Evolutionary conservation across 2,797 vertebrate genomes (phyloP), one percentile per base, ranked within the genome.

Genomic region (Poeciliopsis gracilis): DNA sequence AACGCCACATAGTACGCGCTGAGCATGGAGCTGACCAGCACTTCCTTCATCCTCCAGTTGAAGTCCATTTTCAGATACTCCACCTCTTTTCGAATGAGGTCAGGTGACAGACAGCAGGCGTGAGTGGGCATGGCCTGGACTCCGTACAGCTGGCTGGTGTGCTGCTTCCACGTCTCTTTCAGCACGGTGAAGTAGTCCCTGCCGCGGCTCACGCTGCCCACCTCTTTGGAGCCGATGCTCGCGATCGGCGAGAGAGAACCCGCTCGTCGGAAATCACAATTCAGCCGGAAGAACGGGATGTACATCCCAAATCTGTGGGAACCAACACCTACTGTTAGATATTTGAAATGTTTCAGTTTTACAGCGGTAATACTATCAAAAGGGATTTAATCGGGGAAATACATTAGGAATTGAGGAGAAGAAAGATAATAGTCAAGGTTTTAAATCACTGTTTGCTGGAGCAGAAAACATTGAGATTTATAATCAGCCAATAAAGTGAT

Each of bases 1-100:
- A 99, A 99, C 76, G 98, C 98, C 92, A 99, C 96, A 0, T 99
- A 99, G 91, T 99, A 99, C 77, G 98, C 98, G 0, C 97, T 99
- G 87, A 99, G 97, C 97, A 99, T 99, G 73, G 98, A 98, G 96
- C 98, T 99, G 85, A 99, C 97, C 79, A 99, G 95, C 91, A 99
- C 98, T 89, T 99, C 98, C 88, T 99, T 99, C 97, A 99, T 99
- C 90, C 98, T 96, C 97, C 97, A 98, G 94, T 99, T 99, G 84
- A 99, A 99, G 91, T 99, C 97, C 96, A 99, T 97, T 85, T 99
- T 99, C 61, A 99, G 96, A 93, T 97, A 97, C 78, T 99, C 97
- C 83, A 99, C 98, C 92, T 99, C 98, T 15, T 94, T 98, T 83
- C 98, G 98, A 89, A 99, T 98, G 78, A 99, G 97, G 80, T 98